These are phyloP conservation scores for Amblyopsis rosae DNA, from an alignment of 2,113 vertebrate species.

Conservation along the genomic window DNA sequence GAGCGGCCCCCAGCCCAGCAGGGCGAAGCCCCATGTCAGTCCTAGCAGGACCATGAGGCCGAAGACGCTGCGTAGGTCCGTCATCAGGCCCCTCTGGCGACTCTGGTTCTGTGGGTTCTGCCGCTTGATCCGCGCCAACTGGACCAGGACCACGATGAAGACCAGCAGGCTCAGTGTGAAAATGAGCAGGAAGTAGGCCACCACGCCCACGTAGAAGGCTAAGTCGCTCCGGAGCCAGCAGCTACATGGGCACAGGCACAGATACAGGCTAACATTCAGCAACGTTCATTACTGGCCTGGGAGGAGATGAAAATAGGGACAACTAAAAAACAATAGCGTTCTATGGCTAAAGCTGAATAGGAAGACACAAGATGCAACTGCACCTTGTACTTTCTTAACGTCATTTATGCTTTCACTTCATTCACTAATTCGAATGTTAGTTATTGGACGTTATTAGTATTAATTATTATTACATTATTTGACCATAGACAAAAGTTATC, in stretches of 20 bases:
- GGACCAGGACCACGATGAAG: slow-evolving; percentile 92
- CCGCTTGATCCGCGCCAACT: slow-evolving; percentile 91
- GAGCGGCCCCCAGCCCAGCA: slow-evolving; percentile 90
- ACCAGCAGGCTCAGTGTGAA: slow-evolving; percentile 87
- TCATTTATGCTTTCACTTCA: no score
- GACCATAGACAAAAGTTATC: neutral
- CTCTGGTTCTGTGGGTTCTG: slow-evolving; percentile 89
- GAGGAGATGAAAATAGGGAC: neutral
- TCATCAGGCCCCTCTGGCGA: slow-evolving; percentile 80
- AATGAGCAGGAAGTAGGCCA: slow-evolving; percentile 89
- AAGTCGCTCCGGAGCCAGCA: slow-evolving; percentile 89
- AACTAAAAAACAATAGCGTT: no score
- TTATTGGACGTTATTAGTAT: no score
- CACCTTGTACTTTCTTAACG: no score
- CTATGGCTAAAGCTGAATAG: no score
- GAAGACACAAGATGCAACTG: no score
- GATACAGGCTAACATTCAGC: neutral
- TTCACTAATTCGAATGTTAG: no score
- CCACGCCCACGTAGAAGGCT: slow-evolving; percentile 89
- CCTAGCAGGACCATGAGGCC: slow-evolving; percentile 90
- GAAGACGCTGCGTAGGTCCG: slow-evolving; percentile 84
- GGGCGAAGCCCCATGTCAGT: slow-evolving; percentile 95
- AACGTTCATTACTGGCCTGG: neutral
- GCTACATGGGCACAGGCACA: slow-evolving; percentile 66
- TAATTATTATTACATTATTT: neutral